Evolutionary conservation across 2,113 vertebrate species (phyloP).

Genomic region (Vulpes ferrilata): DNA sequence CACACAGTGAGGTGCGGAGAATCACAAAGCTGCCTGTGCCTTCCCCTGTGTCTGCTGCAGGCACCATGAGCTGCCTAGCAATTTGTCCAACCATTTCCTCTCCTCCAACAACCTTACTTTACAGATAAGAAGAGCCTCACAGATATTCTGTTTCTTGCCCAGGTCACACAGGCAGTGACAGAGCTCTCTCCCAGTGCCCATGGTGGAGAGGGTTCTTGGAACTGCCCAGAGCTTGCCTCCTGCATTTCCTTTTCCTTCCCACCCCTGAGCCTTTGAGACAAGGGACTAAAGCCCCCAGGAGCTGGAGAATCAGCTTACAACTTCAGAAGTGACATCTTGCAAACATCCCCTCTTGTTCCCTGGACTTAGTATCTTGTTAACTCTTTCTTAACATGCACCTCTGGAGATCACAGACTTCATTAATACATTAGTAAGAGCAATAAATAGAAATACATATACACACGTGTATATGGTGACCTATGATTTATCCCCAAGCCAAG

Average conservation of each 20-base stretch:
- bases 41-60: neutral
- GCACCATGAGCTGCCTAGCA: neutral
- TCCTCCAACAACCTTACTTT: no score
- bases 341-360: no score
- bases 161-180: neutral
- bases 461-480: fast-evolving
- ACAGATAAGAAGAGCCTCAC: neutral
- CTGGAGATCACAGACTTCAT: neutral
- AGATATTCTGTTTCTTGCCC: neutral
- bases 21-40: neutral
- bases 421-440: neutral
- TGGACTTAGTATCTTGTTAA: no score
- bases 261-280: neutral
- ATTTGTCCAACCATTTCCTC: neutral
- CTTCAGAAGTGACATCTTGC: neutral
- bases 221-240: neutral
- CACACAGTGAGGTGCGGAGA: fast-evolving
- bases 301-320: neutral
- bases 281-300: neutral
- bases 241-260: neutral
- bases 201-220: fast-evolving
- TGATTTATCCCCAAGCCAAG: neutral
- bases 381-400: no score
- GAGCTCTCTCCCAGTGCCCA: neutral
- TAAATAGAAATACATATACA: neutral